Evolutionary conservation across 1,140 invertebrate species (phyloP).

Genomic region (Cydia splendana): DNA sequence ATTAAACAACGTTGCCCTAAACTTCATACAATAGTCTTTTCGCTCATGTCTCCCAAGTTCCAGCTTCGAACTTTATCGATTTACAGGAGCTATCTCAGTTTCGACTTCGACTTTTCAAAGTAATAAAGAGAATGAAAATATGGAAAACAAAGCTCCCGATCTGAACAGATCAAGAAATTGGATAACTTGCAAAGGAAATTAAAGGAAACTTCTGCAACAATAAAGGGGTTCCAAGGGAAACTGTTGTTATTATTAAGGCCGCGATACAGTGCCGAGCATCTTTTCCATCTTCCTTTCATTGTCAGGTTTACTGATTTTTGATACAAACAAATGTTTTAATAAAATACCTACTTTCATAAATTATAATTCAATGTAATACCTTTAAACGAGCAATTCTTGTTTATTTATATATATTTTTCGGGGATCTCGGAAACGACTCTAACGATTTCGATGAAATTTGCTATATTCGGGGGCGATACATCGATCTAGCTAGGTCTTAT

Average conservation of each 20-base stretch:
- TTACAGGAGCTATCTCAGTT: background rate
- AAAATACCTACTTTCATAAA: too few species aligned
- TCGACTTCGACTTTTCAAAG: background rate
- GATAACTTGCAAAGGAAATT: conserved; percentile 9
- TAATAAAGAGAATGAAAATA: background rate
- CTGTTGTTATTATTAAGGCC: background rate
- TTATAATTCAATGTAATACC: too few species aligned
- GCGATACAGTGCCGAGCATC: background rate
- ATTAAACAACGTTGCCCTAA: background rate
- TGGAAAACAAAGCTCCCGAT: background rate
- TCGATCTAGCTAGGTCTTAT: too few species aligned
- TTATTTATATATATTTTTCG: too few species aligned
- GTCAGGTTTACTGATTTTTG: too few species aligned
- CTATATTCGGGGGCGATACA: too few species aligned
- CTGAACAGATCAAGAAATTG: background rate
- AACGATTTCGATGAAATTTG: too few species aligned
- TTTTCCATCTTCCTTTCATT: background rate
- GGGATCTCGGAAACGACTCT: too few species aligned
- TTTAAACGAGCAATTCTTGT: too few species aligned
- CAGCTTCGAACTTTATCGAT: background rate
- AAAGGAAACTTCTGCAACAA: background rate
- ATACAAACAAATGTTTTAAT: too few species aligned
- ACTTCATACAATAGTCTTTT: background rate
- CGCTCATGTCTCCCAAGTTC: background rate
- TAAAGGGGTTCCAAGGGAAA: background rate